Base-by-base conservation (phyloP, 2,888 invertebrate genomes). In the Geophilus truncorum region DNA sequence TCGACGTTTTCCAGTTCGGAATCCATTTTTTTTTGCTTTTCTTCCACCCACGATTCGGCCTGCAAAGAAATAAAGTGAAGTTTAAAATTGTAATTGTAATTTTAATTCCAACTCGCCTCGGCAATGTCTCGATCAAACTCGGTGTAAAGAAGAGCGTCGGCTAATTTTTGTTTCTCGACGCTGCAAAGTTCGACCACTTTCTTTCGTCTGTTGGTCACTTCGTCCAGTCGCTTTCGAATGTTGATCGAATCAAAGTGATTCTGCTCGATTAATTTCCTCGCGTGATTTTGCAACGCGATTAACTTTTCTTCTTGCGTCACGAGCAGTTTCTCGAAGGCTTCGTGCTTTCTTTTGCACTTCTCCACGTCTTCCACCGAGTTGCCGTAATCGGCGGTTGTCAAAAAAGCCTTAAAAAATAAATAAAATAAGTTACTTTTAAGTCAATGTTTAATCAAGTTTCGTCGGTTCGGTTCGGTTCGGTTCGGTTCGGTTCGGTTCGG, bases 51-150 rank as follows among this genome's bases (percentile, higher is more conserved):
- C 1, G 91, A 91, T 85, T 94, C 92, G 0, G 96, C 94, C 88
- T 89, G 18, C 1, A 40, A 18, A 5, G 25, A 84, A 12, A 84
- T 85, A 6, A 18, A 23, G 21, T 36, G 18, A 51, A 5, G 79
- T 25, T 21, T 28, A 28, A 15, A 18, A 79, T 15, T 82, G 81
- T 76, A 32, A 70, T 45, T 9, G 12, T 81, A 21, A 40, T 21
- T 21, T 32, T 78, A 36, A 18, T 78, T 57, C 15, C 57, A n/a
- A 36, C 84, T 81, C 83, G 88, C 88, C 86, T 97, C 97, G 4
- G 92, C 93, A 7, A 95, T 95, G 87, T 98, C 97, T 36, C 97
- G 90, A 32, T 94, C 92, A 88, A 98, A 98, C 88, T 96, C 95
- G 0, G 95, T 94, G 84, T 95, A 93, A 3, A 96, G 89, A 25